These are phyloP conservation scores for Sinocyclocheilus grahami DNA, from an alignment of 2,113 vertebrate species.

Conservation along the genomic window DNA sequence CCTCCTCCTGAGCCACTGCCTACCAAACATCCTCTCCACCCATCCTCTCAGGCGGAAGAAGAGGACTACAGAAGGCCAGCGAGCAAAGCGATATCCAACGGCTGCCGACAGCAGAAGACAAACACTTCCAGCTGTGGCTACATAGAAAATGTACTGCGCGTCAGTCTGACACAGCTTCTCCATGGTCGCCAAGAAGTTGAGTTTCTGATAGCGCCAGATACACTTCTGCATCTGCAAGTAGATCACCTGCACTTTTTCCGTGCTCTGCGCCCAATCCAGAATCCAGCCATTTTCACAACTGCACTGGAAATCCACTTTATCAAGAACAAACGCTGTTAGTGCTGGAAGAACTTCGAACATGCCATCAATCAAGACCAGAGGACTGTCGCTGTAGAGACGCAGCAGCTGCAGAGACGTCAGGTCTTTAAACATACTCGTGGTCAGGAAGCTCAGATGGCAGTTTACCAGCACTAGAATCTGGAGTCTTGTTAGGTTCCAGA, in stretches of 20 bases:
- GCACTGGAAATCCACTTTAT: slow-evolving; percentile 55
- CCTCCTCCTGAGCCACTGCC: slow-evolving; percentile 35
- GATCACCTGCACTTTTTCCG: slow-evolving; percentile 44
- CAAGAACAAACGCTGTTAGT: slow-evolving; percentile 42
- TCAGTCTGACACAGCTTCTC: slow-evolving; percentile 59
- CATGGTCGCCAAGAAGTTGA: slow-evolving; percentile 57
- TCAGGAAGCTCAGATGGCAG: slow-evolving; percentile 52
- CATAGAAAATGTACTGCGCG: slow-evolving; percentile 50
- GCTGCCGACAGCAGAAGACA: slow-evolving; percentile 49
- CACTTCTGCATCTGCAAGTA: slow-evolving; percentile 51
- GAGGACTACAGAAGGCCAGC: slow-evolving; percentile 59
- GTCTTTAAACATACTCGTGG: slow-evolving; percentile 51
- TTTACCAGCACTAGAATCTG: slow-evolving; percentile 51
- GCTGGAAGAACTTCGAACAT: slow-evolving; percentile 39
- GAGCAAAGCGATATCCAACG: slow-evolving; percentile 55
- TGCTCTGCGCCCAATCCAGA: slow-evolving; percentile 49
- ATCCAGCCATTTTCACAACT: slow-evolving; percentile 53
- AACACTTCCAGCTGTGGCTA: slow-evolving; percentile 39
- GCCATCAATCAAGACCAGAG: slow-evolving; percentile 45
- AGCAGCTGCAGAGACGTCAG: slow-evolving; percentile 51
- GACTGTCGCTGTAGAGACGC: slow-evolving; percentile 44
- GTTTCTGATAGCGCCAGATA: slow-evolving; percentile 51
- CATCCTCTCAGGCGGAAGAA: slow-evolving; percentile 54
- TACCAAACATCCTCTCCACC: slow-evolving; percentile 51
- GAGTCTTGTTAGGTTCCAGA: slow-evolving; percentile 52